Percentiles rank a stretch among this genome's conserved stretches.
Conservation (phyloP, 37 sponge, comb jelly and placozoan species). For the Haliclona indistincta region DNA sequence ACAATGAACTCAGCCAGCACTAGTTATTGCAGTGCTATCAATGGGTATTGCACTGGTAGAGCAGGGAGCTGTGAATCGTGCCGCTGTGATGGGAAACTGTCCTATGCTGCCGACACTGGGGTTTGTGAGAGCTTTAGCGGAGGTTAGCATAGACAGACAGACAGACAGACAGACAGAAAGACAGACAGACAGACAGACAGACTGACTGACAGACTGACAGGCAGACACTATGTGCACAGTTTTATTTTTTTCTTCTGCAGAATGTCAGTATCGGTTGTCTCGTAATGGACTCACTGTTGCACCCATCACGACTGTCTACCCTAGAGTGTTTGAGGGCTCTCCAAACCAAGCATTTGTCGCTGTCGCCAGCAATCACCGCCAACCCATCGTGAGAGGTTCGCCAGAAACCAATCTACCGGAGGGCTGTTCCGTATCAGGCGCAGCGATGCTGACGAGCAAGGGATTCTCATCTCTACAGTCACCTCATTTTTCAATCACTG, state of each 20-base stretch:
- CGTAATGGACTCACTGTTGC: background rate
- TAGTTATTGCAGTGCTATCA: too few relatives aligned
- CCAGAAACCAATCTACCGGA: background rate
- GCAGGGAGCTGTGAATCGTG: too few relatives aligned
- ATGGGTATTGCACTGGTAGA: too few relatives aligned
- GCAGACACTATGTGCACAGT: background rate
- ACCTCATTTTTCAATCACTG: too few relatives aligned
- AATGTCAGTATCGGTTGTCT: background rate
- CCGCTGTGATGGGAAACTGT: background rate
- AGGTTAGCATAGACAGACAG: too few relatives aligned
- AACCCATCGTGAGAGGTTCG: background rate
- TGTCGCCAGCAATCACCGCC: background rate
- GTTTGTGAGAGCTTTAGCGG: too few relatives aligned
- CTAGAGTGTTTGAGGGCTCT: background rate
- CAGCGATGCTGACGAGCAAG: background rate
- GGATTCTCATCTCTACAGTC: too few relatives aligned
- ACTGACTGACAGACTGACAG: too few relatives aligned
- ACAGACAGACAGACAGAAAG: too few relatives aligned
- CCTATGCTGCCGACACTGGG: background rate
- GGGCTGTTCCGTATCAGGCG: background rate
- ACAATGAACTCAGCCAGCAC: too few relatives aligned
- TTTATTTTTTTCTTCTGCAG: background rate
- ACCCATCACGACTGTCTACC: background rate
- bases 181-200: too few relatives aligned
- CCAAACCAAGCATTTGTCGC: background rate